Percentiles rank a stretch among this genome's conserved stretches.
Conservation (phyloP, 1,140 invertebrate genomes). For the Trachelipus rathkii region DNA sequence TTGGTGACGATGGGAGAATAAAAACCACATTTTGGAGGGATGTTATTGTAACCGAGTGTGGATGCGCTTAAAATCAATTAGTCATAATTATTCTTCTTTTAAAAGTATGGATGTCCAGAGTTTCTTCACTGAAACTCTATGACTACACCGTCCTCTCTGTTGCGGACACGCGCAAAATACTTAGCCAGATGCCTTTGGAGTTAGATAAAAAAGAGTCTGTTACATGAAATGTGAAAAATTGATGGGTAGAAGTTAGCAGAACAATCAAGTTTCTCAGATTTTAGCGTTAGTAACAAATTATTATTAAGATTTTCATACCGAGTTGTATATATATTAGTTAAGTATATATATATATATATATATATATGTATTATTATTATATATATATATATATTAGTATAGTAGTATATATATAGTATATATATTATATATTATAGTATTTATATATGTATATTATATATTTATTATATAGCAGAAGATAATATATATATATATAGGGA, state of each 20-base stretch:
- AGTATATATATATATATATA: neutral
- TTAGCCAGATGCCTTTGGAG: neutral
- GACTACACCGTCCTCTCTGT: neutral
- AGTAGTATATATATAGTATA: constrained; percentile 10
- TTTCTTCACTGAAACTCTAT: neutral
- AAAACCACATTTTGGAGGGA: constrained; percentile 67
- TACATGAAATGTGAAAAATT: no score
- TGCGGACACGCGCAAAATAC: neutral
- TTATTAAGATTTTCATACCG: no score
- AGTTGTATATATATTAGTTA: neutral
- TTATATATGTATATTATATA: constrained; percentile 7
- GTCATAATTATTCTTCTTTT: neutral
- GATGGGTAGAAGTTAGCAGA: no score
- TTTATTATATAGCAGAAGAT: neutral
- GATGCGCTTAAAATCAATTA: constrained; percentile 59
- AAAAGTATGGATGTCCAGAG: neutral
- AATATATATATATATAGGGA: neutral
- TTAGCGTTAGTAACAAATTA: no score
- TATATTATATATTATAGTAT: constrained; percentile 15
- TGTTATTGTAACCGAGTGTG: constrained; percentile 68
- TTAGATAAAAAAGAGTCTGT: neutral
- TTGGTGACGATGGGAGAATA: constrained; percentile 63
- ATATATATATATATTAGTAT: neutral
- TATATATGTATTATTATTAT: neutral
- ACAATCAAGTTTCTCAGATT: no score